A percentile compares a stretch with the other conserved stretches of the same genome.
phyloP scores from a whole-genome alignment of 1,140 invertebrate species.

The Doryteuthis pealeii region DNA sequence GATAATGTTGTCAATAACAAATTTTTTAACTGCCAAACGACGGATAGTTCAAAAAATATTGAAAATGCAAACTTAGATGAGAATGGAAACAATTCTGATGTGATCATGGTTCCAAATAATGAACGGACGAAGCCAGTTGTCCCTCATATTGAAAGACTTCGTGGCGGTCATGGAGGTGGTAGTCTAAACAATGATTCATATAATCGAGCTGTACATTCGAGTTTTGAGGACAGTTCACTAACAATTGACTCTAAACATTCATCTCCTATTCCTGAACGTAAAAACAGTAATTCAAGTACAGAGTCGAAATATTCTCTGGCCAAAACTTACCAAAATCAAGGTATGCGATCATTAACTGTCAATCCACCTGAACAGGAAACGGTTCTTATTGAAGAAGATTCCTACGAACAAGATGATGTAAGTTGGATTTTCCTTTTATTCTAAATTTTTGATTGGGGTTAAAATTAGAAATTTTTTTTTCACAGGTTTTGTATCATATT shows the following conservation, averaged over 20 bases:
- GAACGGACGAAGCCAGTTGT: background rate
- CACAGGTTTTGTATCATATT: too few species aligned
- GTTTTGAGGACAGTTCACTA: constrained; percentile 33
- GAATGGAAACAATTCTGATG: background rate
- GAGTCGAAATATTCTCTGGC: constrained; percentile 1
- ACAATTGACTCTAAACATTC: background rate
- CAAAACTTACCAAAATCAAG: background rate
- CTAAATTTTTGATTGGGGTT: background rate
- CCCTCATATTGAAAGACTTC: background rate
- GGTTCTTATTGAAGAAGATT: constrained; percentile 36
- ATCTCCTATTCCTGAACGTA: background rate
- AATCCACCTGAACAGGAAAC: constrained; percentile 21
- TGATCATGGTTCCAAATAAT: background rate
- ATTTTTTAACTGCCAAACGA: background rate
- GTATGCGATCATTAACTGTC: constrained; percentile 19
- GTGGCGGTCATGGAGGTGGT: background rate
- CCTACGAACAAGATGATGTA: constrained; percentile 29
- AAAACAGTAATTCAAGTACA: background rate
- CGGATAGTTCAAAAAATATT: background rate
- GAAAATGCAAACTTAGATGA: background rate
- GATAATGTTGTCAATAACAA: background rate
- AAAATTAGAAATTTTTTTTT: too few species aligned
- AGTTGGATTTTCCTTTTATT: constrained; percentile 12
- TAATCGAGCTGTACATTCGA: constrained; percentile 46
- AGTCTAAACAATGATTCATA: constrained; percentile 46